These are phyloP conservation scores for Peucedramus taeniatus DNA, from an alignment of 2,113 vertebrate species.

Conservation along the genomic window DNA sequence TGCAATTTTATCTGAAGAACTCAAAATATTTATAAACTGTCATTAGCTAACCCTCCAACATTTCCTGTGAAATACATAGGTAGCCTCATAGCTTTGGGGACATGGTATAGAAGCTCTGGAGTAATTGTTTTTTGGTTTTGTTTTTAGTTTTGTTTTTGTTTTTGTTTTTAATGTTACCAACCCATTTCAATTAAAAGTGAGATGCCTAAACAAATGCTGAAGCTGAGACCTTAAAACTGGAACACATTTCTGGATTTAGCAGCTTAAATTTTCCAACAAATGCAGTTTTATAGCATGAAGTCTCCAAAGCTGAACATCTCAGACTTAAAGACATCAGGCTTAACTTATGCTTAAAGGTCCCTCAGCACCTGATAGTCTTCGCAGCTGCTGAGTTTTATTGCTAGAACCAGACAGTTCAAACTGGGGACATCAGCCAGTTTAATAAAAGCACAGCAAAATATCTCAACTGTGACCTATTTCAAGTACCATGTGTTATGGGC, in stretches of 20 bases:
- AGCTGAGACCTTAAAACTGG: not conserved
- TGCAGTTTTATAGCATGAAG: conserved; percentile 20
- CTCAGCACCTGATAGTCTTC: conserved; percentile 7
- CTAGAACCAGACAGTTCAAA: conserved; percentile 53
- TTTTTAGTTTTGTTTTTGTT: not conserved
- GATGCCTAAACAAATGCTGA: not conserved
- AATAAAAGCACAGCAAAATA: conserved; percentile 50
- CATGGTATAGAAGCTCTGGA: not conserved
- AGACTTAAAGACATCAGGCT: conserved; percentile 18
- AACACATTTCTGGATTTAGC: conserved; percentile 4
- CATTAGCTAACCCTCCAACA: not conserved
- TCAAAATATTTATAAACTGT: not conserved
- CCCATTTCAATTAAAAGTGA: not conserved
- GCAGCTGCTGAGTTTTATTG: conserved; percentile 40
- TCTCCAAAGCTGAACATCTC: conserved; percentile 9
- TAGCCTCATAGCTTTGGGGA: not conserved
- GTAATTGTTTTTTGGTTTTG: not conserved
- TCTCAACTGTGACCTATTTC: conserved; percentile 4
- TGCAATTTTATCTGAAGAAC: not conserved
- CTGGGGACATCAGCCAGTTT: conserved; percentile 57
- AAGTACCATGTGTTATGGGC: not conserved
- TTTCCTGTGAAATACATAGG: not conserved
- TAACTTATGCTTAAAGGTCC: conserved; percentile 50
- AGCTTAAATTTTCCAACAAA: conserved; percentile 41
- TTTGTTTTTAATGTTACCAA: not conserved